Evolutionary conservation across 1,140 invertebrate species (phyloP), one percentile per base, ranked within the genome.

Genomic region (Pseudachorutes palmiensis): DNA sequence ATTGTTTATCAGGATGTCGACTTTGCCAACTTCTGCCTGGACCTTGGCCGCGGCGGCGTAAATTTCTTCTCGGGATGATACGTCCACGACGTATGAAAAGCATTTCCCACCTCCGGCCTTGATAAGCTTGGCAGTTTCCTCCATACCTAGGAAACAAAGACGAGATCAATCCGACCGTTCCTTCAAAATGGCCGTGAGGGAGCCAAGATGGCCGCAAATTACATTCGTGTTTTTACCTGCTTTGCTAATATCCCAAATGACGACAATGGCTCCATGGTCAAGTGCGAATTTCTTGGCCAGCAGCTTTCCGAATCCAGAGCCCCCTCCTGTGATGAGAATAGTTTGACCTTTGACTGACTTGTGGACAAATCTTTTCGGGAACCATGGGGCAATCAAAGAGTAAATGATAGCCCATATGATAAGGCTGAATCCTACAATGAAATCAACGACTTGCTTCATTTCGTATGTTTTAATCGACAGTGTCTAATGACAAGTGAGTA

Each of bases 1-100:
- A 78, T 97, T 98, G 79, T 97, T 97, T 26, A 98, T 83, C 14
- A 98, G 77, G 64, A 97, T 85, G 86, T 88, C 2, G 89, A 96
- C 89, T 79, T 87, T 84, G 71, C 94, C 94, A 55, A 97, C 83
- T 79, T 95, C 89, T 9, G 84, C 78, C 71, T 86, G 89, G 0
- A 97, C 86, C 77, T 85, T 81, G 24, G 85, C 82, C 0, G 92
- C 92, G n/a, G 86, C 82, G 74, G 84, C 84, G 77, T 97, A 95
- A 22, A 98, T 87, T 49, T 86, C 83, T 19, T 87, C 81, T 5
- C 86, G 83, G 67, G 92, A 85, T 2, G 89, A 87, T 1, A 98
- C 81, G 76, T 98, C 91, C 55, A 93, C 87, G 22, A 86, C 80
- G 74, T 89, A 90, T 36, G 85, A 85, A 63, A 83, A 82, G 66